Base-by-base conservation (phyloP, 2,888 invertebrate species). In the Ophion costatus region DNA sequence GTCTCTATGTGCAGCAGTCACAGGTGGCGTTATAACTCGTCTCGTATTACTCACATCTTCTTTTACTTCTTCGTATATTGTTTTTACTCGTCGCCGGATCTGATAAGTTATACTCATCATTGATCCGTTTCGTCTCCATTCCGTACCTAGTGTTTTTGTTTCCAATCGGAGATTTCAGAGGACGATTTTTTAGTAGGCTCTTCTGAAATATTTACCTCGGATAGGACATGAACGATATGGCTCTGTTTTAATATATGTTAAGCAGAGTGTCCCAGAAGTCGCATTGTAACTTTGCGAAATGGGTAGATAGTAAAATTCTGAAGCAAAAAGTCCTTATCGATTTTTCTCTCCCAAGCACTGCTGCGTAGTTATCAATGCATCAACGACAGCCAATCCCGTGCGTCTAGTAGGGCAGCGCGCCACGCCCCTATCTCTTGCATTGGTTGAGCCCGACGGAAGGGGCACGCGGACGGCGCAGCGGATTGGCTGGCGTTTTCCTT, bases 11-110 rank as follows among this genome's bases (percentile, higher is more conserved):
- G 33, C 71, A 73, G 79, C 80, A 86, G 91, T 91, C 91, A 91
- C 91, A 91, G 91, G 91, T 91, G 91, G 91, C 89, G 87, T 86
- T 85, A 88, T 89, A 87, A 85, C 86, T 88, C 89, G 86, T 88
- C 83, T 87, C 83, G 22, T 33, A 22, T 61, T 70, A 33, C 24
- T 33, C 33, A 7, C 45, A 56, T 56, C 5, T 20, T 29, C 33
- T 76, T 20, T 33, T 67, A 7, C 20, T 33, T 76, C 33, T 29
- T 11, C 45, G 11, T 0, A 10, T 45, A 45, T 45, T 10, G 45
- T n/a, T 71, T 51, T 59, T 24, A 17, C 64, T 64, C 81, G 33
- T 66, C 64, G 57, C 63, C 38, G 61, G 57, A 63, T 75, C 63
- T 77, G 74, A 75, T 81, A 86, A 86, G 84, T 86, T 82, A 86